A percentile compares a stretch with the other conserved stretches of the same genome.
phyloP scores from a whole-genome alignment of 1,140 invertebrate species.

The Phymastichus coffea region DNA sequence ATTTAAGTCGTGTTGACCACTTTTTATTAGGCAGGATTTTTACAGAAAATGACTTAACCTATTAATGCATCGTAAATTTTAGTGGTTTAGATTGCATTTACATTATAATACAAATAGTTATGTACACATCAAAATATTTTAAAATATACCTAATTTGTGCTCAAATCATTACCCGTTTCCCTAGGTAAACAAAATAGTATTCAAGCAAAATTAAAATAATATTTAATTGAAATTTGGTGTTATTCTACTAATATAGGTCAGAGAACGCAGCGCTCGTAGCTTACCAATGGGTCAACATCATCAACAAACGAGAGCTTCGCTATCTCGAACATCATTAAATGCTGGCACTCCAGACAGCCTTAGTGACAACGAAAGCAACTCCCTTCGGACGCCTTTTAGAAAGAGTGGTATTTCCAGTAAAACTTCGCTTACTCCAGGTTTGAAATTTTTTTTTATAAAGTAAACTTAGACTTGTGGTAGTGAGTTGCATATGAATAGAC shows the following conservation, averaged over 20 bases:
- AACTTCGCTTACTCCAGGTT: slow-evolving; percentile 58
- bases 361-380: slow-evolving; percentile 83
- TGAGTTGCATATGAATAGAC: no score
- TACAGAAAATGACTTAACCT: no score
- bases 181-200: not conserved
- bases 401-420: slow-evolving; percentile 51
- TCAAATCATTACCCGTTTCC: no score
- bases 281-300: slow-evolving; percentile 72
- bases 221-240: slow-evolving; percentile 4
- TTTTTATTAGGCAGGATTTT: no score
- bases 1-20: no score
- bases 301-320: slow-evolving; percentile 63
- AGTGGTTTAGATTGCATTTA: no score
- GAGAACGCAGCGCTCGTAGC: slow-evolving; percentile 82
- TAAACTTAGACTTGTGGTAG: no score
- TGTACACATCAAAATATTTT: no score
- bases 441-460: slow-evolving; percentile 6
- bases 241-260: slow-evolving; percentile 67
- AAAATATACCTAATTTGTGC: no score
- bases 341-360: slow-evolving; percentile 82
- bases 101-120: no score
- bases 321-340: slow-evolving; percentile 67
- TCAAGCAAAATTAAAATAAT: not conserved
- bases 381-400: slow-evolving; percentile 53
- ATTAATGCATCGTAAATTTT: no score